Percentiles rank a stretch among this genome's conserved stretches.
Evolutionary conservation across 2,797 vertebrate species (phyloP).

Genomic region (Gastrophryne carolinensis): DNA sequence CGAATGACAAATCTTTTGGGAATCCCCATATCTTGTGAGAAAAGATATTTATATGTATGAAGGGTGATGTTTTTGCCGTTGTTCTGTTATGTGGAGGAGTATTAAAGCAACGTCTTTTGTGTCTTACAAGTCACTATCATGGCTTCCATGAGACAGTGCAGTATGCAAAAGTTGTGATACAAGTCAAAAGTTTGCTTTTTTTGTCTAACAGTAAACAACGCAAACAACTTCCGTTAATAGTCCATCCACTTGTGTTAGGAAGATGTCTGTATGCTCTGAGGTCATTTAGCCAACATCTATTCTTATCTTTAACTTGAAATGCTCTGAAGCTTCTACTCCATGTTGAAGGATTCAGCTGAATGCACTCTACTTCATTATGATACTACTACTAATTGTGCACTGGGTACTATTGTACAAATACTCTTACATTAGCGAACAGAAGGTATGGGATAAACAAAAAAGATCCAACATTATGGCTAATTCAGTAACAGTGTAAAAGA

Average conservation of each 20-base stretch:
- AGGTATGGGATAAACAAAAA: slow-evolving; percentile 65
- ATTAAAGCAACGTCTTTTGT: slow-evolving; percentile 54
- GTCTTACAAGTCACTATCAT: slow-evolving; percentile 36
- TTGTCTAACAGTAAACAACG: slow-evolving; percentile 62
- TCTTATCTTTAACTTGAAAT: not conserved
- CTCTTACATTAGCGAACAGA: slow-evolving; percentile 65
- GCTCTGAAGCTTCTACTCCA: not conserved
- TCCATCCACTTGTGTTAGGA: slow-evolving; percentile 63
- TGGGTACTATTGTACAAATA: slow-evolving; percentile 65
- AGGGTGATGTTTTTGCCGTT: slow-evolving; percentile 65
- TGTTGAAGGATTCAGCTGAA: slow-evolving; percentile 7
- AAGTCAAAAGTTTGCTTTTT: slow-evolving; percentile 65
- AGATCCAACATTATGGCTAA: slow-evolving; percentile 61
- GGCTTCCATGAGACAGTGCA: slow-evolving; percentile 56
- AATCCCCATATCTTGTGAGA: slow-evolving; percentile 53
- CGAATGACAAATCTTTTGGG: slow-evolving; percentile 59
- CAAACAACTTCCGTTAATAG: slow-evolving; percentile 69
- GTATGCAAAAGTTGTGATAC: slow-evolving; percentile 63
- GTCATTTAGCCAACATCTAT: slow-evolving; percentile 16
- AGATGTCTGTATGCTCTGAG: slow-evolving; percentile 61
- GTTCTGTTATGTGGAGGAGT: slow-evolving; percentile 67
- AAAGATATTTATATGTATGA: slow-evolving; percentile 69
- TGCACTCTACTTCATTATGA: slow-evolving; percentile 60
- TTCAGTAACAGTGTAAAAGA: slow-evolving; percentile 56
- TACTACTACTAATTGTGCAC: slow-evolving; percentile 75